phyloP scores from a whole-genome alignment of 2,113 vertebrate genomes.

The Mustela lutreola region DNA sequence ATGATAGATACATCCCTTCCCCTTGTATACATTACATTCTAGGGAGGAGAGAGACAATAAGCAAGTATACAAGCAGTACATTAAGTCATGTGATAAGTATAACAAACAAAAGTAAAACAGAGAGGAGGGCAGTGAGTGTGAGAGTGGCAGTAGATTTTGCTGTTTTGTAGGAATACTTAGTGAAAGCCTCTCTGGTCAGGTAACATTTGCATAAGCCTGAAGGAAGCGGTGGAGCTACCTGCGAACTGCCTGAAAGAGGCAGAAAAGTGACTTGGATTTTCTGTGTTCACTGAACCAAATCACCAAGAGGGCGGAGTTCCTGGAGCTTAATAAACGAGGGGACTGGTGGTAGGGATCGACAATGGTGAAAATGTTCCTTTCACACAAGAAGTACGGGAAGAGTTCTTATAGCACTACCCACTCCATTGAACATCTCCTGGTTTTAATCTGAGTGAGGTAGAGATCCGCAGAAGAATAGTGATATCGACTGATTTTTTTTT shows the following conservation, averaged over 20 bases:
- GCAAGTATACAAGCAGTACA: not conserved
- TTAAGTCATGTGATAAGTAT: not conserved
- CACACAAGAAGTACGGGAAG: not conserved
- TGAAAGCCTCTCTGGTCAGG: not conserved
- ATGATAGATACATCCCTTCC: not conserved
- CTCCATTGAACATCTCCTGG: not conserved
- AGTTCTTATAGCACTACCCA: not conserved
- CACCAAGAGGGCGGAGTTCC: not conserved
- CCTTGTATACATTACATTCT: not conserved
- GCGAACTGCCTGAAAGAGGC: not conserved
- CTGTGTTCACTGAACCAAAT: not conserved
- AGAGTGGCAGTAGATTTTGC: rapidly evolving
- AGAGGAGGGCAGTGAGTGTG: not conserved
- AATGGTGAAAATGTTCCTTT: not conserved
- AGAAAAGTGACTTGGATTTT: not conserved
- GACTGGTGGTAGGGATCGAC: rapidly evolving
- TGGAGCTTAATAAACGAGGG: not conserved
- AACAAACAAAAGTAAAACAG: not conserved
- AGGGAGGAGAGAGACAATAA: not conserved
- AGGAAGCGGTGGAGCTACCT: not conserved
- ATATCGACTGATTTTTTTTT: not conserved
- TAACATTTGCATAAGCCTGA: not conserved
- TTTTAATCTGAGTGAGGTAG: not conserved
- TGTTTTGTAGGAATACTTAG: not conserved
- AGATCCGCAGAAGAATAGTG: not conserved